phyloP scores from a whole-genome alignment of 2,113 vertebrate species.

The Opisthocomus hoazin region DNA sequence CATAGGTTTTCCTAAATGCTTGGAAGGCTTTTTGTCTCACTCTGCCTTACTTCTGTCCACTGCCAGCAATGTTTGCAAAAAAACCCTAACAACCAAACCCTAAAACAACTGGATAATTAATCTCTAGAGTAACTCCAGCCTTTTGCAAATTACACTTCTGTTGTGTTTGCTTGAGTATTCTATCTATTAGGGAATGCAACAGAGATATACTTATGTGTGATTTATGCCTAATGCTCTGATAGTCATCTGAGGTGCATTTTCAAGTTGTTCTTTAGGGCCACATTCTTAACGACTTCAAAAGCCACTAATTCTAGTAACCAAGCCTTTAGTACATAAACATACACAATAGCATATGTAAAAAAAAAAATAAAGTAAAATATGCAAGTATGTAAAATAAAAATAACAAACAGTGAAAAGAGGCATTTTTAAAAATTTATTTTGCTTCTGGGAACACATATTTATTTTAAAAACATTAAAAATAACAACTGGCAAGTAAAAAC shows the following conservation, averaged over 20 bases:
- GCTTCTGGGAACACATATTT: neutral
- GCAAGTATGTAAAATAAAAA: neutral
- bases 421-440: neutral
- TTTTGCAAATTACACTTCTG: neutral
- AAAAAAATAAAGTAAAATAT: no score
- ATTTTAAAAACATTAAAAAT: neutral
- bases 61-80: neutral
- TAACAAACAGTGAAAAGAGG: neutral
- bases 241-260: neutral
- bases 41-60: neutral
- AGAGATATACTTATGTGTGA: neutral
- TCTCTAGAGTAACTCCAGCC: neutral
- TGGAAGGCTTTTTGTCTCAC: neutral
- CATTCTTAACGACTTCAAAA: neutral
- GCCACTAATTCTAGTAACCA: neutral
- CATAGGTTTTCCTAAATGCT: neutral
- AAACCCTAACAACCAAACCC: neutral
- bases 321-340: neutral
- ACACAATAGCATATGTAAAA: no score
- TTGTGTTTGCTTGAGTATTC: neutral
- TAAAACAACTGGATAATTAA: neutral
- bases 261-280: neutral
- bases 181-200: neutral
- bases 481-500: neutral
- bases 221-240: neutral